These are phyloP conservation scores for Eristalis arbustorum DNA, from an alignment of 2,888 invertebrate genomes.

Conservation along the genomic window DNA sequence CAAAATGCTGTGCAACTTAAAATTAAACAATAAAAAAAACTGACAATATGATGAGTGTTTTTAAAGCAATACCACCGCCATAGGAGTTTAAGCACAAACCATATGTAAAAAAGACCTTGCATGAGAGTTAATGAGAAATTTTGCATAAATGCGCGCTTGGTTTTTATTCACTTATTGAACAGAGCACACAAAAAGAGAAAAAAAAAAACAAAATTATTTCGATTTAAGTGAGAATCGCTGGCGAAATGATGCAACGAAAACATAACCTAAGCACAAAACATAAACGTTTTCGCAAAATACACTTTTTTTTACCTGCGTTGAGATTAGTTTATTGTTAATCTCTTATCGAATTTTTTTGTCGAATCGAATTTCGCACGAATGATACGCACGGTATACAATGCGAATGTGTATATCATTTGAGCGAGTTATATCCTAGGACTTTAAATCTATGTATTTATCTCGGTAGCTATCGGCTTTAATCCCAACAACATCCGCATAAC, in stretches of 20 bases:
- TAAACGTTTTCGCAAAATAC: constrained; percentile 2
- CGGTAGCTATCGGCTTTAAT: constrained; percentile 48
- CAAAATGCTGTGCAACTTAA: constrained; percentile 29
- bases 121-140: background rate
- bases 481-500: constrained; percentile 67
- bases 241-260: background rate
- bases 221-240: background rate
- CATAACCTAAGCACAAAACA: constrained; percentile 7
- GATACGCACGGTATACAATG: constrained; percentile 31
- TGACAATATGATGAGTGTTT: background rate
- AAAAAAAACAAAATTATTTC: background rate
- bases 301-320: constrained; percentile 30
- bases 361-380: constrained; percentile 43
- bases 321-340: background rate
- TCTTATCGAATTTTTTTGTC: background rate
- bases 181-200: background rate
- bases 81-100: background rate
- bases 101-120: background rate
- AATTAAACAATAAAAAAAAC: background rate
- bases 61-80: background rate
- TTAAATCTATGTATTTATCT: constrained; percentile 10
- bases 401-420: constrained; percentile 34
- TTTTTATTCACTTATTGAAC: background rate
- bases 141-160: background rate
- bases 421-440: constrained; percentile 9